phyloP scores from a whole-genome alignment of 2,113 vertebrate genomes.

The Otocyon megalotis region DNA sequence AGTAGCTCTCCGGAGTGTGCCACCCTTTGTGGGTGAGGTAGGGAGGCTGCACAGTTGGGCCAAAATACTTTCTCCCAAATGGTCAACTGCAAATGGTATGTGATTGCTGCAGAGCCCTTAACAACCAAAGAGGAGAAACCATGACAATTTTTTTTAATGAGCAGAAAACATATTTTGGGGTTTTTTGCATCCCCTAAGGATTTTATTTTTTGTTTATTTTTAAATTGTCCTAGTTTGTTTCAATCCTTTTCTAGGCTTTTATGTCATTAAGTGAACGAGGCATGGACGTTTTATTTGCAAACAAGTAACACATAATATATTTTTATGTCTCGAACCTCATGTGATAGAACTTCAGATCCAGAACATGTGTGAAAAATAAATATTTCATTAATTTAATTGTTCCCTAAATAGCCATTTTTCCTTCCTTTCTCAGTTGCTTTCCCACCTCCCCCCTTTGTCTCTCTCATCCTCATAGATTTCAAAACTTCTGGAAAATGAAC shows the following conservation, averaged over 20 bases:
- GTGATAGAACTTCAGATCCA: background rate
- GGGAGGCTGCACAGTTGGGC: conserved; percentile 10
- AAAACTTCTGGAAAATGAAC: conserved; percentile 46
- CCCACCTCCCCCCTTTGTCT: background rate
- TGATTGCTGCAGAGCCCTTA: background rate
- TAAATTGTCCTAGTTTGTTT: conserved; percentile 36
- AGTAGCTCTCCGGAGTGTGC: background rate
- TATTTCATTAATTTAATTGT: conserved; percentile 7
- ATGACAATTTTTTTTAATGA: background rate
- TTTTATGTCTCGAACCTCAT: background rate
- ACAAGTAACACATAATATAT: background rate
- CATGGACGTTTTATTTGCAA: conserved; percentile 6
- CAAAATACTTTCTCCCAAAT: conserved; percentile 63
- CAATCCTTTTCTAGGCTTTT: background rate
- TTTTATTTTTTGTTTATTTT: conserved; percentile 43
- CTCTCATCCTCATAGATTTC: conserved; percentile 10
- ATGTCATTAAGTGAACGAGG: background rate
- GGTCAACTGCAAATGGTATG: conserved; percentile 8
- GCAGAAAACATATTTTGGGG: background rate
- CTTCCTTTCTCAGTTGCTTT: background rate
- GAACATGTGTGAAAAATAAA: conserved; percentile 3
- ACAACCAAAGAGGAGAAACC: conserved; percentile 15
- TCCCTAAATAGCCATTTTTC: background rate
- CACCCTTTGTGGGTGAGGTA: conserved; percentile 60
- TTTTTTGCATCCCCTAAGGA: background rate